Evolutionary conservation across 2,113 vertebrate species (phyloP).

Genomic region (Quiscalus mexicanus): DNA sequence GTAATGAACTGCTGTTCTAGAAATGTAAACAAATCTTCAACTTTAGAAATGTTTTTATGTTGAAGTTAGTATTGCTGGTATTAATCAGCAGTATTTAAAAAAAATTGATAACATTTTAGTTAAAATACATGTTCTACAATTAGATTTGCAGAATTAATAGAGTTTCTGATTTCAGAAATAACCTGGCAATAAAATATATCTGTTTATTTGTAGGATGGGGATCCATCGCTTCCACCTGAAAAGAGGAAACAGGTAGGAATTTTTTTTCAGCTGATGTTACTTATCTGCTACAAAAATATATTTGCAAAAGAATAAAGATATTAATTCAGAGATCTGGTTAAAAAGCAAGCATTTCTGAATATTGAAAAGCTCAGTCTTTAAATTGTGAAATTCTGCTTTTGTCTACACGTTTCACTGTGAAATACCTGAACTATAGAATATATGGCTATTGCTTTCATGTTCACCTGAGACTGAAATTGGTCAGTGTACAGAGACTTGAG

Average conservation of each 20-base stretch:
- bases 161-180: constrained; percentile 2
- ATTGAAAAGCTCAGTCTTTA: neutral
- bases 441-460: neutral
- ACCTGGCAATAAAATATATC: constrained; percentile 4
- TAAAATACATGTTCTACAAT: neutral
- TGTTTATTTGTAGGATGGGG: constrained; percentile 87
- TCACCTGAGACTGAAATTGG: neutral
- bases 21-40: constrained; percentile 21
- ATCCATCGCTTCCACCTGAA: constrained; percentile 92
- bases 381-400: neutral
- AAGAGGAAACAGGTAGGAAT: constrained; percentile 91
- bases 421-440: neutral
- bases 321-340: neutral
- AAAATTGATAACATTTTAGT: neutral
- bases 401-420: neutral
- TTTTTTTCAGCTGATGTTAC: neutral
- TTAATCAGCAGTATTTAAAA: neutral
- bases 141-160: neutral
- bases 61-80: neutral
- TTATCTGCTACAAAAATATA: neutral
- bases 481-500: neutral
- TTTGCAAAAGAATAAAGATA: neutral
- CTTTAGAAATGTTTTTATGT: neutral
- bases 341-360: neutral
- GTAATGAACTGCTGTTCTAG: constrained; percentile 28